A percentile compares a stretch with the other conserved stretches of the same genome.
phyloP scores from a whole-genome alignment of 2,888 invertebrate species.

The Lasioglossum zephyrum region DNA sequence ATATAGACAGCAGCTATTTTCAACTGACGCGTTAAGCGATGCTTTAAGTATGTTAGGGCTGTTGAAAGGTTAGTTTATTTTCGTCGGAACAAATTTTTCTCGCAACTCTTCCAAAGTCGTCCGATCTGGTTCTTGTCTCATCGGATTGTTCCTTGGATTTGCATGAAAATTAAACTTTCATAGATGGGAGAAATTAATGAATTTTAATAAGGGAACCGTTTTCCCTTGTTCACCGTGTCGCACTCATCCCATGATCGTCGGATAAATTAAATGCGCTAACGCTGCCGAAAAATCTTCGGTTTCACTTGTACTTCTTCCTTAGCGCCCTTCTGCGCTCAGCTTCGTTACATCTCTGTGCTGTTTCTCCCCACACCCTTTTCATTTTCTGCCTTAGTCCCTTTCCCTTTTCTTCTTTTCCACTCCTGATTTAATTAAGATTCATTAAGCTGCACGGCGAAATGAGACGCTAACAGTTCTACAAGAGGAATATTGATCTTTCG shows the following conservation, averaged over 20 bases:
- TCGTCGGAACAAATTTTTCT: slow-evolving; percentile 52
- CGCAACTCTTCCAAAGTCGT: slow-evolving; percentile 66
- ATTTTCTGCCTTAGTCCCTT: background rate
- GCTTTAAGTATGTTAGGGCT: slow-evolving; percentile 20
- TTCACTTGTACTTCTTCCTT: slow-evolving; percentile 24
- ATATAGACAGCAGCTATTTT: background rate
- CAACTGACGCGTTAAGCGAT: too few relatives aligned
- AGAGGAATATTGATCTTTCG: slow-evolving; percentile 34
- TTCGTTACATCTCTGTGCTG: slow-evolving; percentile 19
- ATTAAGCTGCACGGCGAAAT: slow-evolving; percentile 18
- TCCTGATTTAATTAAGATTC: slow-evolving; percentile 54
- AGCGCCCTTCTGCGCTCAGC: slow-evolving; percentile 38
- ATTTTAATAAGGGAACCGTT: slow-evolving; percentile 81
- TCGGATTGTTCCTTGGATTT: slow-evolving; percentile 78
- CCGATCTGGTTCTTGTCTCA: slow-evolving; percentile 68
- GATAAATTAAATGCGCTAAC: slow-evolving; percentile 73
- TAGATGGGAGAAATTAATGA: slow-evolving; percentile 82
- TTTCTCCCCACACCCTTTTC: background rate
- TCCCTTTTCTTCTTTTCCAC: slow-evolving; percentile 27
- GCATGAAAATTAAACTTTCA: slow-evolving; percentile 83
- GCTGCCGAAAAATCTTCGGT: slow-evolving; percentile 55
- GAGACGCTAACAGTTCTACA: slow-evolving; percentile 38
- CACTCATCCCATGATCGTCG: slow-evolving; percentile 67
- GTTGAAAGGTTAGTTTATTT: slow-evolving; percentile 32
- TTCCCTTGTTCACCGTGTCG: slow-evolving; percentile 62